Percentiles rank a stretch among this genome's conserved stretches.
These are phyloP conservation scores for Acrobasis consociella DNA, from an alignment of 2,888 invertebrate genomes.

Conservation along the genomic window DNA sequence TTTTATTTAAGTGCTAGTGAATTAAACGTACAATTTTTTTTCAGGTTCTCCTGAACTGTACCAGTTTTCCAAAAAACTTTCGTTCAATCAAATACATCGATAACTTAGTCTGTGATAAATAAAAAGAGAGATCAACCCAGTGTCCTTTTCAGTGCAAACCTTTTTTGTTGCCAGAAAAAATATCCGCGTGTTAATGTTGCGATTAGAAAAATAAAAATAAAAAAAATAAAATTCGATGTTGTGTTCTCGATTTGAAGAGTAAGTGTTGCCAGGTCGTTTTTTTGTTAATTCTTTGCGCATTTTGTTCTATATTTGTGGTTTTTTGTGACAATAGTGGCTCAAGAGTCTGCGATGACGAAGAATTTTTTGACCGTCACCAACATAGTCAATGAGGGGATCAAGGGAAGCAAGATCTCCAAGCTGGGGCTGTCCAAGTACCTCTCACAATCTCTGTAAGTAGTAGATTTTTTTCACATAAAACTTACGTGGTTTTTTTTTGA, in stretches of 20 bases:
- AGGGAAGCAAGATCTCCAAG: constrained; percentile 88
- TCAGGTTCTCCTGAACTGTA: constrained; percentile 47
- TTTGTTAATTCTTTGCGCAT: constrained; percentile 36
- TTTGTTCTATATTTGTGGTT: constrained; percentile 41
- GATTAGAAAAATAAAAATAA: constrained; percentile 46
- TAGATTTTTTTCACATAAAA: neutral
- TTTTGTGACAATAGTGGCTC: constrained; percentile 65
- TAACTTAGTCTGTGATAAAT: constrained; percentile 61
- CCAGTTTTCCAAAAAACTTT: constrained; percentile 35
- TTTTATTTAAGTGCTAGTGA: neutral
- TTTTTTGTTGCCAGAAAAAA: constrained; percentile 39
- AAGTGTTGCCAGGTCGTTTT: constrained; percentile 49
- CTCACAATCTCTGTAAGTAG: constrained; percentile 91
- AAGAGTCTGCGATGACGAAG: constrained; percentile 79
- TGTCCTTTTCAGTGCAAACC: constrained; percentile 41
- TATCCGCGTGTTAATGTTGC: constrained; percentile 73
- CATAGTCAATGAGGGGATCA: constrained; percentile 88
- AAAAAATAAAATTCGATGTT: constrained; percentile 70
- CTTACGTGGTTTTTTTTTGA: no score
- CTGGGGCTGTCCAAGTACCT: constrained; percentile 89
- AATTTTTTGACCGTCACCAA: constrained; percentile 84
- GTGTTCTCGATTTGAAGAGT: constrained; percentile 69
- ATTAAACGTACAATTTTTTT: constrained; percentile 36
- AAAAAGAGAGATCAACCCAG: constrained; percentile 49
- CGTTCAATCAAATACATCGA: constrained; percentile 50